Conservation (phyloP, 2,888 invertebrate species). For the Teleogryllus oceanicus region DNA sequence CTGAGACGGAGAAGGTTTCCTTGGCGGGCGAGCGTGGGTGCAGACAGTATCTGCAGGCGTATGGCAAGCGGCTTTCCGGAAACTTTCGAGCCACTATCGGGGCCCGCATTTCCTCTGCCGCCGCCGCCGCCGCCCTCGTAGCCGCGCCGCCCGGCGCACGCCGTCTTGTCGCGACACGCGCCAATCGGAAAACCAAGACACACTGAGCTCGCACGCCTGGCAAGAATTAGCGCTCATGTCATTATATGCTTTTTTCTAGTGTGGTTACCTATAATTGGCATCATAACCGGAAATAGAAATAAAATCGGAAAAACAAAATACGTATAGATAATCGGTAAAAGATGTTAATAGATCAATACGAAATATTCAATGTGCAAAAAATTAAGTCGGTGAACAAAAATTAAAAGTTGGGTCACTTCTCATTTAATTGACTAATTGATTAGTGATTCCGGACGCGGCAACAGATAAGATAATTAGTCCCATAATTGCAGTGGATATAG, state of each 20-base stretch:
- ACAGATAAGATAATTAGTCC: too few relatives aligned
- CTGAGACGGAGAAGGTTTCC: neutral
- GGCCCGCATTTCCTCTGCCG: neutral
- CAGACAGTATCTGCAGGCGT: neutral
- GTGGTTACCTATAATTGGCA: too few relatives aligned
- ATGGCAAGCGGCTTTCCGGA: constrained; percentile 2
- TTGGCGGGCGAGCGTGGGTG: neutral
- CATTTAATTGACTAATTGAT: too few relatives aligned
- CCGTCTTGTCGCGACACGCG: neutral
- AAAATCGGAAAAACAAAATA: too few relatives aligned
- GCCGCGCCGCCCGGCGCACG: neutral
- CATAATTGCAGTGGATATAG: too few relatives aligned
- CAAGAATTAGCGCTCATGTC: neutral
- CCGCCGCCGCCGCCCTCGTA: neutral
- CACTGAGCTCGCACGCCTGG: neutral
- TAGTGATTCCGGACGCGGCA: too few relatives aligned
- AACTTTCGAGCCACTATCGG: neutral
- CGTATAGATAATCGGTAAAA: too few relatives aligned
- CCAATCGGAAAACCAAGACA: neutral
- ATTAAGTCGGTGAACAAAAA: too few relatives aligned
- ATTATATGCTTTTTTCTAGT: neutral
- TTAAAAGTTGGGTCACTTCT: too few relatives aligned
- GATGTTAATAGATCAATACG: too few relatives aligned
- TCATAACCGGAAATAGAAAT: too few relatives aligned
- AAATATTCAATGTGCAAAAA: too few relatives aligned